A percentile compares a stretch with the other conserved stretches of the same genome.
Evolutionary conservation across 2,888 invertebrate species (phyloP).

Genomic region (Leucania comma): DNA sequence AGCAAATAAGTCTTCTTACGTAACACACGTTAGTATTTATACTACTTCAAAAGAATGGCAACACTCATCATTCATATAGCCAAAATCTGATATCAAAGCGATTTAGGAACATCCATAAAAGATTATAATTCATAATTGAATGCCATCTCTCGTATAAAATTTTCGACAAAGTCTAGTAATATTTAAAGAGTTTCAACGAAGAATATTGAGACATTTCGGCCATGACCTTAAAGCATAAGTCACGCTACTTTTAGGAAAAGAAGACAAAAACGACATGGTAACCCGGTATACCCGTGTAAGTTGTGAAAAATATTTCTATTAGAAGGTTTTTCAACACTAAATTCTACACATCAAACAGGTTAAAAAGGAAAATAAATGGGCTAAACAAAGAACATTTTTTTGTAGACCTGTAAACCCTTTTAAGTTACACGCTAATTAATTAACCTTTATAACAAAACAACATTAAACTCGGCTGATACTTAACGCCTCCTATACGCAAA

Average conservation of each 20-base stretch:
- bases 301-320: constrained; percentile 20
- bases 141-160: not conserved
- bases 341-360: too few species aligned
- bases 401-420: not conserved
- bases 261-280: constrained; percentile 28
- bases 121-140: not conserved
- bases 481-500: constrained; percentile 27
- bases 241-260: constrained; percentile 28
- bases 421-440: constrained; percentile 24
- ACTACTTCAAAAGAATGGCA: not conserved
- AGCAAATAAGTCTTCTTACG: not conserved
- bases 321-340: not conserved
- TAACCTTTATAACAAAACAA: constrained; percentile 12
- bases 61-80: not conserved
- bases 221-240: constrained; percentile 42
- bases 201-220: constrained; percentile 22
- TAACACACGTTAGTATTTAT: not conserved
- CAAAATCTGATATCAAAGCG: not conserved
- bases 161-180: constrained; percentile 6
- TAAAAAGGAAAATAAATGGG: not conserved
- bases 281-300: constrained; percentile 15
- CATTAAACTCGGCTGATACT: constrained; percentile 5
- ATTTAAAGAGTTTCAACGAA: constrained; percentile 9
- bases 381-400: not conserved
- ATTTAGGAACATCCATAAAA: constrained; percentile 9